Evolutionary conservation across 2,113 vertebrate genomes (phyloP).

Genomic region (Plestiodon gilberti): DNA sequence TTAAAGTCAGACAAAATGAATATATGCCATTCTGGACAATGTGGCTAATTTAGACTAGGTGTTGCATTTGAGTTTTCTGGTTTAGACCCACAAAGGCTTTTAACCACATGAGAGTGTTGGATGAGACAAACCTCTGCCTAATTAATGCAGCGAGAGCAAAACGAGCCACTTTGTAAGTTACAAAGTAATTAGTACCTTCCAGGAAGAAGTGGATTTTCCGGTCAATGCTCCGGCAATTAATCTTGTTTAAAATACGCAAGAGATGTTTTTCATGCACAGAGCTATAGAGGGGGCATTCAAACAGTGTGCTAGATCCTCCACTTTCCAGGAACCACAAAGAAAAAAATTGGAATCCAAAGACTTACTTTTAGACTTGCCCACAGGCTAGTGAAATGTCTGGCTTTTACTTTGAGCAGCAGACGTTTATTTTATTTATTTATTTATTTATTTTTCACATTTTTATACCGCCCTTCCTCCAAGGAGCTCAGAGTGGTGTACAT

Average conservation of each 20-base stretch:
- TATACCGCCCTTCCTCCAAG: too few relatives aligned
- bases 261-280: not conserved
- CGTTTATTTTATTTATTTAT: too few relatives aligned
- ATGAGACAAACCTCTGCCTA: not conserved
- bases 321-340: too few relatives aligned
- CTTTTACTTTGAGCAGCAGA: not conserved
- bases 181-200: not conserved
- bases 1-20: not conserved
- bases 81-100: not conserved
- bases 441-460: too few relatives aligned
- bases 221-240: not conserved
- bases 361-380: not conserved
- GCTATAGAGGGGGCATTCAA: not conserved
- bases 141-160: not conserved
- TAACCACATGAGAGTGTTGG: not conserved
- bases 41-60: not conserved
- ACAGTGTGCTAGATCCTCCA: not conserved
- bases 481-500: too few relatives aligned
- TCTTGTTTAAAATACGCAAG: not conserved
- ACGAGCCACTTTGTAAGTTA: not conserved
- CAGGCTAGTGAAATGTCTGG: not conserved
- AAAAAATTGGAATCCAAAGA: not conserved
- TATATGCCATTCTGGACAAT: not conserved
- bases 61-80: not conserved
- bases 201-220: constrained; percentile 2